Percentiles rank a stretch among this genome's conserved stretches.
These are phyloP conservation scores for Sialis lutaria DNA, from an alignment of 2,888 invertebrate species.

Conservation along the genomic window DNA sequence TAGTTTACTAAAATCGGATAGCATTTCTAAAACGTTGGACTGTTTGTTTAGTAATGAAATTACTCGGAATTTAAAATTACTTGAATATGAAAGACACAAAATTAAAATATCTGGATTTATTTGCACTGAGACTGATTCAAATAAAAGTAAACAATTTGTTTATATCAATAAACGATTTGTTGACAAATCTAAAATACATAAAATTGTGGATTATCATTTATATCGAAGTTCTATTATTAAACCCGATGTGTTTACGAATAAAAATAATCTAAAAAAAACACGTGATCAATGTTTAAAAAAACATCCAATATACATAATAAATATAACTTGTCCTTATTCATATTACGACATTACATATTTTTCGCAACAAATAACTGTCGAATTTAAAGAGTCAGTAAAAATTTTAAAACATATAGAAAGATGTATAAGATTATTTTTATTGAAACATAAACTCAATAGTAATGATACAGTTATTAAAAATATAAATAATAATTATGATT, in stretches of 20 bases:
- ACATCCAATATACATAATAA: conserved; percentile 31
- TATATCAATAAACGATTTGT: conserved; percentile 46
- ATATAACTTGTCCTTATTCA: conserved; percentile 31
- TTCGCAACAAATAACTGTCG: conserved; percentile 29
- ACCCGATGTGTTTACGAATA: conserved; percentile 9
- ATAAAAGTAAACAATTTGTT: conserved; percentile 37
- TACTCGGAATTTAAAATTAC: conserved; percentile 20
- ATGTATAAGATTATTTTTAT: conserved; percentile 16
- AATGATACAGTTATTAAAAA: too few relatives aligned
- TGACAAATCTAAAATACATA: conserved; percentile 30
- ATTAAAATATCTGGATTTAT: conserved; percentile 39
- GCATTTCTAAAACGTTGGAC: conserved; percentile 32
- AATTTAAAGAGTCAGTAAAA: conserved; percentile 32
- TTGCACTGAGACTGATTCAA: conserved; percentile 26
- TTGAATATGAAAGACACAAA: conserved; percentile 23
- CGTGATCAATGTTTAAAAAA: conserved; percentile 10
- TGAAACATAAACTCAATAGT: conserved; percentile 14
- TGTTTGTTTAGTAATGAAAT: conserved; percentile 27
- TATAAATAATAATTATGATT: too few relatives aligned
- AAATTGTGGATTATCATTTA: conserved; percentile 9
- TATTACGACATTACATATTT: conserved; percentile 31
- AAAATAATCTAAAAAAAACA: conserved; percentile 7
- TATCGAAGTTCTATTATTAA: conserved; percentile 7
- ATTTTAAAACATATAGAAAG: conserved; percentile 25
- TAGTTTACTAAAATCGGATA: conserved; percentile 35